Percentiles rank a stretch among this genome's conserved stretches.
phyloP scores from a whole-genome alignment of 2,113 vertebrate genomes.

The Festucalex cinctus region DNA sequence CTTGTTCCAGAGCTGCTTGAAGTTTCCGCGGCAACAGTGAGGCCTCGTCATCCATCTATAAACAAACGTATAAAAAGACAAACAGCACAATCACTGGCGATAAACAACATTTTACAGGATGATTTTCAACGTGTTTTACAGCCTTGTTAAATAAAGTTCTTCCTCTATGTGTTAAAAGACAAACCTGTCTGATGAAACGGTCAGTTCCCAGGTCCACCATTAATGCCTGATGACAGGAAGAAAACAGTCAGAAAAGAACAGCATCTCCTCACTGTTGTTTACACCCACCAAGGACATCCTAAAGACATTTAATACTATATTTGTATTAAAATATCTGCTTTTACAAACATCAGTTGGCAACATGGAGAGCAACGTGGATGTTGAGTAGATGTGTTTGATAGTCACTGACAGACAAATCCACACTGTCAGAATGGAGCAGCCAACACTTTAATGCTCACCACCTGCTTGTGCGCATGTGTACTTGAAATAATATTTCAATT shows the following conservation, averaged over 20 bases:
- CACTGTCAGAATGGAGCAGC: not conserved
- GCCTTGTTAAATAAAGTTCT: not conserved
- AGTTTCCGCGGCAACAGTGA: slow-evolving; percentile 94
- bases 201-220: slow-evolving; percentile 97
- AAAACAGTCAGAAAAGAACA: not conserved
- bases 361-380: not conserved
- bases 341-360: not conserved
- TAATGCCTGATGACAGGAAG: slow-evolving; percentile 78
- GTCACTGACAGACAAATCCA: not conserved
- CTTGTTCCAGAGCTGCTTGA: slow-evolving; percentile 95
- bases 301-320: not conserved
- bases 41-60: slow-evolving; percentile 97
- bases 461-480: not conserved
- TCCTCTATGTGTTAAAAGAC: slow-evolving; percentile 14
- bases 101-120: slow-evolving; percentile 42
- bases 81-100: slow-evolving; percentile 29
- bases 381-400: not conserved
- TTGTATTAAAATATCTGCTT: not conserved
- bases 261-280: not conserved
- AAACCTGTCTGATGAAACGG: slow-evolving; percentile 95
- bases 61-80: slow-evolving; percentile 32
- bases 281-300: not conserved
- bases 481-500: slow-evolving; percentile 1
- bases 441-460: not conserved
- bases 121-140: slow-evolving; percentile 28